Percentiles rank a stretch among this genome's conserved stretches.
Conservation (phyloP, 2,113 vertebrate species). For the Manacus vitellinus region DNA sequence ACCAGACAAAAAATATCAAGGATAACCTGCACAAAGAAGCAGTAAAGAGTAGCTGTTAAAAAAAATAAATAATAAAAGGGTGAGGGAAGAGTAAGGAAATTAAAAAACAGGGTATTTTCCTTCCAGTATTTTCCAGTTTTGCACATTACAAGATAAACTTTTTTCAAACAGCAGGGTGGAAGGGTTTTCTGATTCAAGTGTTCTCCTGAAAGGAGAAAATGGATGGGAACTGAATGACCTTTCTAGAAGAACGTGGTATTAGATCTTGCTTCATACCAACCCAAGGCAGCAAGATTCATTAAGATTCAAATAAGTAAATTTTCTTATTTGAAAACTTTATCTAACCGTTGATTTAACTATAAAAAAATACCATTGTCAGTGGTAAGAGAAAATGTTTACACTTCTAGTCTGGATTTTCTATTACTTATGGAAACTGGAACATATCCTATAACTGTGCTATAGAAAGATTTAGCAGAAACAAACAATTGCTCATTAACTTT, state of each 20-base stretch:
- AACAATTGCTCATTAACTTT: not conserved
- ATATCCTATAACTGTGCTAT: not conserved
- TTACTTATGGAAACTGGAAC: not conserved
- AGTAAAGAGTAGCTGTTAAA: not conserved
- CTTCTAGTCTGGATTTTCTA: not conserved
- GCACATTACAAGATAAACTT: not conserved
- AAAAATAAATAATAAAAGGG: not conserved
- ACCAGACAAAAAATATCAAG: not conserved
- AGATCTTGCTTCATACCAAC: not conserved
- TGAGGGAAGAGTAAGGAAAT: not conserved
- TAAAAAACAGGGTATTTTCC: fast-evolving
- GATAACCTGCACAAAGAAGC: not conserved
- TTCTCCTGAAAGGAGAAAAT: not conserved
- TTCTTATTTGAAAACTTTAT: not conserved
- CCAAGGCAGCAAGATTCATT: not conserved
- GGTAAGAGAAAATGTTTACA: not conserved
- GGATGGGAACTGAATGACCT: not conserved
- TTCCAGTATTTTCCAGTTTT: not conserved
- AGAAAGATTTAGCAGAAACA: not conserved
- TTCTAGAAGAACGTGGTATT: not conserved
- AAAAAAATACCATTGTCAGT: not conserved
- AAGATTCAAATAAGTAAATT: not conserved
- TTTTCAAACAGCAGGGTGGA: not conserved
- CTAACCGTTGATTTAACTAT: not conserved
- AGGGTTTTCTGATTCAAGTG: not conserved